Percentiles rank a stretch among this genome's conserved stretches.
These are phyloP conservation scores for Bagarius yarrelli DNA, from an alignment of 2,113 vertebrate species.

Conservation along the genomic window DNA sequence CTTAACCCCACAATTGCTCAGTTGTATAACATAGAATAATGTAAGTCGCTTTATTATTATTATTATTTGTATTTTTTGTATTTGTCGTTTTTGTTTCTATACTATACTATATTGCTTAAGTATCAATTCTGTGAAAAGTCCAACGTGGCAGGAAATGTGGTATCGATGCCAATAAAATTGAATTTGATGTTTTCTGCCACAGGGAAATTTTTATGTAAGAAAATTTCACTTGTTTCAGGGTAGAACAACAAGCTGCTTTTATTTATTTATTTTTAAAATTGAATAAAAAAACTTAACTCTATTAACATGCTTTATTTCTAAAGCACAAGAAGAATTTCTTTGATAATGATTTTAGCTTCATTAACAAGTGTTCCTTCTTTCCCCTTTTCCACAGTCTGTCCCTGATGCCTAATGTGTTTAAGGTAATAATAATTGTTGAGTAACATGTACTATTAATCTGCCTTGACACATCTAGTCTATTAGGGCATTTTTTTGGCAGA, in stretches of 20 bases:
- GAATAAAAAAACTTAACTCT: background rate
- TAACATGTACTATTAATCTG: slow-evolving; percentile 69
- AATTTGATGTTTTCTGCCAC: background rate
- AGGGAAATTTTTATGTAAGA: background rate
- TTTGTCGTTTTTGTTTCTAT: too few species aligned
- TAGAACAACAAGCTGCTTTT: background rate
- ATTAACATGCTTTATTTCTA: background rate
- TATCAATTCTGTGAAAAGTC: too few species aligned
- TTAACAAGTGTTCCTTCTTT: background rate
- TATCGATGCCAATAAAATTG: background rate
- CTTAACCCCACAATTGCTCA: too few species aligned
- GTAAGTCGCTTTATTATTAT: too few species aligned
- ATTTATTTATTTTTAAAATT: background rate
- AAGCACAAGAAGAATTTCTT: background rate
- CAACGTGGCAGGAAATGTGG: background rate
- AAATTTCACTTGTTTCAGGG: background rate
- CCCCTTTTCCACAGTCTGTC: slow-evolving; percentile 33
- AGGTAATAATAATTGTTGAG: slow-evolving; percentile 48
- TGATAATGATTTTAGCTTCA: slow-evolving; percentile 22
- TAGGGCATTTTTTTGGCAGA: slow-evolving; percentile 63
- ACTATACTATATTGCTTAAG: background rate
- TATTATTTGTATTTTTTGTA: too few species aligned
- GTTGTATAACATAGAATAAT: too few species aligned
- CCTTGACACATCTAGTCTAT: slow-evolving; percentile 67
- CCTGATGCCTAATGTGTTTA: slow-evolving; percentile 27